A percentile compares a stretch with the other conserved stretches of the same genome.
These are phyloP conservation scores for Drosophila lutescens DNA, from an alignment of 2,888 invertebrate species.

Conservation along the genomic window DNA sequence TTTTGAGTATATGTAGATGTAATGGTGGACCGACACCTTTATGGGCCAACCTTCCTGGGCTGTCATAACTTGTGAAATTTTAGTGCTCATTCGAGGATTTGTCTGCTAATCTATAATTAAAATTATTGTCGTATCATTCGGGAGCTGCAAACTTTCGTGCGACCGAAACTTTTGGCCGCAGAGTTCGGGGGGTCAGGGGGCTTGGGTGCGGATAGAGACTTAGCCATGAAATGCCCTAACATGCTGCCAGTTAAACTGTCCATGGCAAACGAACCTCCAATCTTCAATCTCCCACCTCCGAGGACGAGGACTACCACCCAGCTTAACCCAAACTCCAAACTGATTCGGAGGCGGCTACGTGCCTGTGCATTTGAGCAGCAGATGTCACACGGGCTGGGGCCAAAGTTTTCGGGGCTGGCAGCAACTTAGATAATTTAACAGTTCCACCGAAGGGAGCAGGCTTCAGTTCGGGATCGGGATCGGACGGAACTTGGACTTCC, in stretches of 20 bases:
- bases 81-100: slow-evolving; percentile 56
- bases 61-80: slow-evolving; percentile 49
- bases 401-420: slow-evolving; percentile 64
- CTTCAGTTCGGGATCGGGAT: not conserved
- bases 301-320: too few relatives aligned
- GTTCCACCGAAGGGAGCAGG: slow-evolving; percentile 38
- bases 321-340: slow-evolving; percentile 26
- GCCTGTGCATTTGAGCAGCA: slow-evolving; percentile 74
- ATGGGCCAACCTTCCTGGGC: not conserved
- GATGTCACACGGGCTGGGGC: slow-evolving; percentile 70
- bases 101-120: slow-evolving; percentile 70
- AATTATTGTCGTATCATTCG: slow-evolving; percentile 71
- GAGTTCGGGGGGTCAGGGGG: not conserved
- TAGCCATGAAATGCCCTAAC: slow-evolving; percentile 56
- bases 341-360: slow-evolving; percentile 55
- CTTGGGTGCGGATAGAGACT: slow-evolving; percentile 21
- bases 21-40: too few relatives aligned
- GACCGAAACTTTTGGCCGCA: slow-evolving; percentile 29
- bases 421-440: slow-evolving; percentile 72
- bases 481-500: slow-evolving; percentile 4
- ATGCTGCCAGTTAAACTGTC: slow-evolving; percentile 70
- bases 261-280: slow-evolving; percentile 26
- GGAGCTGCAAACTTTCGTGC: slow-evolving; percentile 53
- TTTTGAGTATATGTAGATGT: too few relatives aligned
- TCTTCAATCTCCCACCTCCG: not conserved